phyloP scores from a whole-genome alignment of 2,113 vertebrate species.

The Gavialis gangeticus region DNA sequence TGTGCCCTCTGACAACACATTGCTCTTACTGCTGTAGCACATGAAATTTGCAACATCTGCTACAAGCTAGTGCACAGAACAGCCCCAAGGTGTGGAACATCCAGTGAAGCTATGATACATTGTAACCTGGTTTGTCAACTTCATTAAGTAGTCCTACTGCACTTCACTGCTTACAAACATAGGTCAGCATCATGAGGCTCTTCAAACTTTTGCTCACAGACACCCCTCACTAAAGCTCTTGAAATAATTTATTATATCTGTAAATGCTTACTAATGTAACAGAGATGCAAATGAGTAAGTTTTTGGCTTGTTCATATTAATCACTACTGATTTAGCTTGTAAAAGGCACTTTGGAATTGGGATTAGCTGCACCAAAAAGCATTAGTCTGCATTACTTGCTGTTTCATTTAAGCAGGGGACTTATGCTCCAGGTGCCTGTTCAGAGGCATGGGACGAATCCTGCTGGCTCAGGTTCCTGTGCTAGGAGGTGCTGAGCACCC shows the following conservation, averaged over 20 bases:
- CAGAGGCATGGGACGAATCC: background rate
- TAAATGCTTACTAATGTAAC: background rate
- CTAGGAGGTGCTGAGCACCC: background rate
- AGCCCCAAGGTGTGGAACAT: background rate
- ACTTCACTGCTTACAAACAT: fast-evolving
- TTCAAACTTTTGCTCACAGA: background rate
- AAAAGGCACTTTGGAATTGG: background rate
- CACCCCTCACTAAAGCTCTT: background rate
- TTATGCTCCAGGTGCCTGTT: background rate
- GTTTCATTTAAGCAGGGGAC: too few relatives aligned
- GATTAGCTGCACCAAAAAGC: background rate
- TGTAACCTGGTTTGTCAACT: fast-evolving
- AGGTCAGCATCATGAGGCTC: background rate
- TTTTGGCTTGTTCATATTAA: background rate
- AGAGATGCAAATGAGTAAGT: background rate
- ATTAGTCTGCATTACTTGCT: background rate
- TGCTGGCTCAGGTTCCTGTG: background rate
- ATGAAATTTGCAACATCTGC: background rate
- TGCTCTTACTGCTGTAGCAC: background rate
- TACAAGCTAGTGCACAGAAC: background rate
- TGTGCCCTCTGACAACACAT: background rate
- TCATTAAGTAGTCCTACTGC: background rate
- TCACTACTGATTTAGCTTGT: background rate
- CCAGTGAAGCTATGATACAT: fast-evolving
- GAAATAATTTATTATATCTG: fast-evolving